Percentiles rank a stretch among this genome's conserved stretches.
These are phyloP conservation scores for Trididemnum clinides DNA, from an alignment of 23 tunicate genomes.

Conservation along the genomic window DNA sequence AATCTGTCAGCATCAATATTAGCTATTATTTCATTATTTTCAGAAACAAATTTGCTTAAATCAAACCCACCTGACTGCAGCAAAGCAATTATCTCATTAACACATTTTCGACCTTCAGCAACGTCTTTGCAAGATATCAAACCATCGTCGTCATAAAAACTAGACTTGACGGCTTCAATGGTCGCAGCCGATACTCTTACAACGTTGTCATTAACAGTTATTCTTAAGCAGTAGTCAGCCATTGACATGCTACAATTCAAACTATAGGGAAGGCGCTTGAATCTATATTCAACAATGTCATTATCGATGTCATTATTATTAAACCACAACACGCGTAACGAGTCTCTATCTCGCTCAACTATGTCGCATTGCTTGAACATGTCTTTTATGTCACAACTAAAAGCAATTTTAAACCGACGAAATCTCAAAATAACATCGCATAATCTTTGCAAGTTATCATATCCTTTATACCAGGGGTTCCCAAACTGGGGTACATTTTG, in stretches of 20 bases:
- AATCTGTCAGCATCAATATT: neutral
- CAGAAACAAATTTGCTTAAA: slow-evolving; percentile 14
- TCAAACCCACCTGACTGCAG: slow-evolving; percentile 9
- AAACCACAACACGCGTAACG: too few relatives aligned
- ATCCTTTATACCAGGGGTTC: too few relatives aligned
- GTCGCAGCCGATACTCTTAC: neutral
- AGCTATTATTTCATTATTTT: neutral
- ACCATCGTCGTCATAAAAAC: slow-evolving; percentile 23
- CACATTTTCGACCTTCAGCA: neutral
- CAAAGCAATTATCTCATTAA: neutral
- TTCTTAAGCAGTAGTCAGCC: slow-evolving; percentile 16
- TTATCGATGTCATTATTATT: too few relatives aligned
- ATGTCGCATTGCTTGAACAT: too few relatives aligned
- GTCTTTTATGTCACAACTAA: too few relatives aligned
- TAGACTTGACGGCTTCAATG: neutral
- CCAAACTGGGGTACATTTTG: too few relatives aligned
- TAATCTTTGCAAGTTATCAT: too few relatives aligned
- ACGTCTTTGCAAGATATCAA: neutral
- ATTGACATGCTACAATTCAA: slow-evolving; percentile 27
- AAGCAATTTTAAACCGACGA: too few relatives aligned
- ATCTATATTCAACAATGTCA: too few relatives aligned
- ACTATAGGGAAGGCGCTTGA: too few relatives aligned
- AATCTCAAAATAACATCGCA: too few relatives aligned
- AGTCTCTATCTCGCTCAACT: too few relatives aligned
- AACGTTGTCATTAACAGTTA: neutral